Percentiles rank a stretch among this genome's conserved stretches.
Conservation (phyloP, 2,797 vertebrate genomes). For the Pseudochirops cupreus region DNA sequence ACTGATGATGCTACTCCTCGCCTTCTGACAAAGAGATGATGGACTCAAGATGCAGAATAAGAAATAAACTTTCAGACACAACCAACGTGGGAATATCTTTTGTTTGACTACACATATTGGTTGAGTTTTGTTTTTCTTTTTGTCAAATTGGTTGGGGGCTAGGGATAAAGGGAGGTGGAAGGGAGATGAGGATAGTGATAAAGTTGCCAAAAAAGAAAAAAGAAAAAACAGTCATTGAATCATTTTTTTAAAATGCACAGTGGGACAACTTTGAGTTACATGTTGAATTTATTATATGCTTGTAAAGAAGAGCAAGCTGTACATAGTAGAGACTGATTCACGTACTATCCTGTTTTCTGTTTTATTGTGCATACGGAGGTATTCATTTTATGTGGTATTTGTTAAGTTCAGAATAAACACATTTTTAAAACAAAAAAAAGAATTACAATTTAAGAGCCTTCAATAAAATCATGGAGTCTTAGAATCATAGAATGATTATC, state of each 20-base stretch:
- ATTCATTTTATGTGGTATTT: not conserved
- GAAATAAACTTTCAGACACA: not conserved
- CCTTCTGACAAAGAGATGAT: not conserved
- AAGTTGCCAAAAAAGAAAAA: not conserved
- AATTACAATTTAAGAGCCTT: not conserved
- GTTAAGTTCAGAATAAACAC: not conserved
- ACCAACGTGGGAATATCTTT: not conserved
- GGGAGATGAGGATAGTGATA: not conserved
- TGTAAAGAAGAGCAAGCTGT: not conserved
- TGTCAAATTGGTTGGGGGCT: not conserved
- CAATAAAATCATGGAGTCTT: not conserved
- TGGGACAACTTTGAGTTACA: not conserved
- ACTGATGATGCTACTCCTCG: not conserved
- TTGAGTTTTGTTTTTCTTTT: not conserved
- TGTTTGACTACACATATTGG: not conserved
- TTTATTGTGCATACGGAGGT: slow-evolving; percentile 1
- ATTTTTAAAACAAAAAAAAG: not conserved
- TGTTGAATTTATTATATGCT: not conserved
- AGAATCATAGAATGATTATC: not conserved
- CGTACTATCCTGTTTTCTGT: not conserved
- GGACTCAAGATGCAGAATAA: not conserved
- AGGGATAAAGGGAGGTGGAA: not conserved
- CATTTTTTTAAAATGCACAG: not conserved
- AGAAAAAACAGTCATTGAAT: not conserved
- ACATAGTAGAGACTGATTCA: not conserved